Conservation (phyloP, 2,888 invertebrate species). For the Abrostola tripartita region DNA sequence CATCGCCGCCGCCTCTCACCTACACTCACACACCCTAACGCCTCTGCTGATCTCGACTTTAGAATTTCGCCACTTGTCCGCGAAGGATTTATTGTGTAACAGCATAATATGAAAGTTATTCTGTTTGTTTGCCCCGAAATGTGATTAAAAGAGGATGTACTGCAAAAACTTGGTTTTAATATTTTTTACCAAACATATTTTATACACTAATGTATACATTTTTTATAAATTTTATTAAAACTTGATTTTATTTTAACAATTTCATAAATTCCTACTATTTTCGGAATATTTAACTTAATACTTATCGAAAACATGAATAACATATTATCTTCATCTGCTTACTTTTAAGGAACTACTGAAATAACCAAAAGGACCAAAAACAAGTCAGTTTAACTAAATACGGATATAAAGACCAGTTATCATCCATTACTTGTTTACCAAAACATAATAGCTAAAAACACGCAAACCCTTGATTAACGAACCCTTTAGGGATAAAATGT, state of each 20-base stretch:
- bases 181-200: neutral
- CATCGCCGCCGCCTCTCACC: slow-evolving; percentile 27
- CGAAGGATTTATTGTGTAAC: slow-evolving; percentile 59
- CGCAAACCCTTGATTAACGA: slow-evolving; percentile 38
- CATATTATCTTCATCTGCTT: neutral
- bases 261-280: no score
- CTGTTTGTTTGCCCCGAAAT: slow-evolving; percentile 52
- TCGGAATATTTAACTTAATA: neutral
- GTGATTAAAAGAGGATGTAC: slow-evolving; percentile 52
- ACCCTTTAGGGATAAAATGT: neutral
- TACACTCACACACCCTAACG: slow-evolving; percentile 33
- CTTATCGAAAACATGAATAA: neutral
- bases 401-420: slow-evolving; percentile 3
- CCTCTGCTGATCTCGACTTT: slow-evolving; percentile 59
- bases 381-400: neutral
- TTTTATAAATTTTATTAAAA: neutral
- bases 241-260: no score
- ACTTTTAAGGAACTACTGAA: neutral
- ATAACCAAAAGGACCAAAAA: neutral
- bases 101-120: slow-evolving; percentile 57
- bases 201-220: neutral
- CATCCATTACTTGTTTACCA: slow-evolving; percentile 2
- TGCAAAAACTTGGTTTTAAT: slow-evolving; percentile 35
- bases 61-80: slow-evolving; percentile 61
- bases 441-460: slow-evolving; percentile 32